A percentile compares a stretch with the other conserved stretches of the same genome.
These are phyloP conservation scores for Acyrthosiphon pisum DNA, from an alignment of 1,140 invertebrate species.

Conservation along the genomic window DNA sequence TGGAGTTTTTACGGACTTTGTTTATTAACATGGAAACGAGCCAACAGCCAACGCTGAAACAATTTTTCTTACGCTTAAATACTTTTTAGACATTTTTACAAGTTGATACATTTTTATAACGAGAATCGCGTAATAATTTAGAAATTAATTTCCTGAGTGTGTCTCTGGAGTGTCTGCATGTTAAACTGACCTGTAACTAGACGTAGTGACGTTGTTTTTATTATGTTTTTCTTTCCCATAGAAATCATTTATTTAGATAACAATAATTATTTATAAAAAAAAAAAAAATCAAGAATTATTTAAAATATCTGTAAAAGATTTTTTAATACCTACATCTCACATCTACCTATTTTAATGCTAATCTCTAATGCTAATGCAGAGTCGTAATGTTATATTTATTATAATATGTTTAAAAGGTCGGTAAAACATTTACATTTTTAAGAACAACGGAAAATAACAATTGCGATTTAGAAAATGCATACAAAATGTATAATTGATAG, in stretches of 20 bases:
- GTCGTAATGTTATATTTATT: neutral
- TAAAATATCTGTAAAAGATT: neutral
- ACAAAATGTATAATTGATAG: neutral
- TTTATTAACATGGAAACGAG: neutral
- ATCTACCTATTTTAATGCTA: too few species aligned
- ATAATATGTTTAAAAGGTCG: neutral
- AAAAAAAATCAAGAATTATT: neutral
- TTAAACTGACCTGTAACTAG: neutral
- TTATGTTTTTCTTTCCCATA: neutral
- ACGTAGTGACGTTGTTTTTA: neutral
- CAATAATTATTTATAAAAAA: neutral
- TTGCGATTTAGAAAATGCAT: neutral
- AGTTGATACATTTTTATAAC: neutral
- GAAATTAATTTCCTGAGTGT: neutral
- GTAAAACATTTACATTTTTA: neutral
- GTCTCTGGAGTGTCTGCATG: neutral
- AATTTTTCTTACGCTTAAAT: neutral
- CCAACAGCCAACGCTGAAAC: neutral
- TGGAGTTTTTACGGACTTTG: neutral
- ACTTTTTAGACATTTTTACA: neutral
- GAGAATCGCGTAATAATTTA: neutral
- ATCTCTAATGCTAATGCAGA: too few species aligned
- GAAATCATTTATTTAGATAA: neutral
- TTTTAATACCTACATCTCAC: too few species aligned
- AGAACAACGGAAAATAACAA: neutral